Percentiles rank a stretch among this genome's conserved stretches.
phyloP scores from a whole-genome alignment of 2,888 invertebrate species.

The Agrotis puta region DNA sequence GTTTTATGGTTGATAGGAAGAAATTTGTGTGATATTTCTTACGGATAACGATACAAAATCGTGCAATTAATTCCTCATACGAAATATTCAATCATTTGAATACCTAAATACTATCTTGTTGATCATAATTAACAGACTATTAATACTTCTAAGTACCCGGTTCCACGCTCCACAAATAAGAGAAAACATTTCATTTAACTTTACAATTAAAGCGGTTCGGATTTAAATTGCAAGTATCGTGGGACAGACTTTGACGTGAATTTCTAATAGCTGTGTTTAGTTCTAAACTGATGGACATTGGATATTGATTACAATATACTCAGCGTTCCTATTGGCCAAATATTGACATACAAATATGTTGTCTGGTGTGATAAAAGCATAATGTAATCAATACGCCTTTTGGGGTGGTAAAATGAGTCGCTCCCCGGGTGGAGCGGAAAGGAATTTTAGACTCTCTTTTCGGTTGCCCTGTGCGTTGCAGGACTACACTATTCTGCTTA shows the following conservation, averaged over 20 bases:
- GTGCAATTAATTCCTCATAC: background rate
- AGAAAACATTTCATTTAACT: constrained; percentile 62
- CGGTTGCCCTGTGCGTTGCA: too few species aligned
- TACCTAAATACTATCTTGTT: constrained; percentile 3
- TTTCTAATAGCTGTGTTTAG: constrained; percentile 49
- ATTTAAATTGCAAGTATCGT: constrained; percentile 63
- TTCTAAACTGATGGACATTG: constrained; percentile 22
- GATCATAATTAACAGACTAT: constrained; percentile 15
- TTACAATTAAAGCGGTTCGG: constrained; percentile 54
- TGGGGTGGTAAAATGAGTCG: too few species aligned
- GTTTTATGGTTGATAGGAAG: too few species aligned
- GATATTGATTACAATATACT: constrained; percentile 29
- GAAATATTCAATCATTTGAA: too few species aligned
- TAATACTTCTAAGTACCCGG: constrained; percentile 34
- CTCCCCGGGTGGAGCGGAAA: too few species aligned
- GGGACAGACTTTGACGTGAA: constrained; percentile 45
- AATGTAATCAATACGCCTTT: background rate
- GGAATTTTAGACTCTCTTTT: too few species aligned
- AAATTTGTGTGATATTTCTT: too few species aligned
- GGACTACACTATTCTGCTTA: too few species aligned
- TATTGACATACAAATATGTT: background rate
- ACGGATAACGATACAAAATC: too few species aligned
- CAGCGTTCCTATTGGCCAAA: background rate
- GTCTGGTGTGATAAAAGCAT: background rate
- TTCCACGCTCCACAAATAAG: constrained; percentile 52